These are phyloP conservation scores for Mythimna loreyi DNA, from an alignment of 2,888 invertebrate species.

Conservation along the genomic window DNA sequence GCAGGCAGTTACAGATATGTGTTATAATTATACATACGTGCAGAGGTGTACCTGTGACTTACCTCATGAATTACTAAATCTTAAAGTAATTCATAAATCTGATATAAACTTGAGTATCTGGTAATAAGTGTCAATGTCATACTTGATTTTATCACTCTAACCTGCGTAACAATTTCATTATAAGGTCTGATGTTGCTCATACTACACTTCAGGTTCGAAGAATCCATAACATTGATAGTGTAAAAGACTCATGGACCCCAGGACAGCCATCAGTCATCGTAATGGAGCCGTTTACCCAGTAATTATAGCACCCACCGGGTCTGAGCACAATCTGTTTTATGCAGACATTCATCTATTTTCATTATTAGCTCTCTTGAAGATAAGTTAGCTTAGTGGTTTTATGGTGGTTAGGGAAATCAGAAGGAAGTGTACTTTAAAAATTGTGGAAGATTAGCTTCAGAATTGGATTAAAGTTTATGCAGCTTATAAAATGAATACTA, in stretches of 20 bases:
- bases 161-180: neutral
- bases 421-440: neutral
- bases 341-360: constrained; percentile 40
- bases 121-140: too few species aligned
- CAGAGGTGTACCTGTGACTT: too few species aligned
- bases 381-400: constrained; percentile 26
- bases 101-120: too few species aligned
- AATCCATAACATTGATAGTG: constrained; percentile 17
- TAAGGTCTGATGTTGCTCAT: neutral
- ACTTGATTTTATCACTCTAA: neutral
- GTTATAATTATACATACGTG: too few species aligned
- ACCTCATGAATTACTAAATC: too few species aligned
- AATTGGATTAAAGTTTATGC: neutral
- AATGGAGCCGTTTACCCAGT: constrained; percentile 47
- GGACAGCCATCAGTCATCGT: constrained; percentile 50
- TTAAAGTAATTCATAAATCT: too few species aligned
- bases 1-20: too few species aligned
- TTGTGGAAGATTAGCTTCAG: neutral
- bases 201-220: neutral
- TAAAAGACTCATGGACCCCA: constrained; percentile 51
- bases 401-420: constrained; percentile 26
- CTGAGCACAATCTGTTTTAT: constrained; percentile 37
- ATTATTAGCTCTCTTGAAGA: constrained; percentile 44
- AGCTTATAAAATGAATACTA: too few species aligned
- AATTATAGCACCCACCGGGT: constrained; percentile 56